Conservation (phyloP, 2,888 invertebrate species). For the Sabatieria punctata region DNA sequence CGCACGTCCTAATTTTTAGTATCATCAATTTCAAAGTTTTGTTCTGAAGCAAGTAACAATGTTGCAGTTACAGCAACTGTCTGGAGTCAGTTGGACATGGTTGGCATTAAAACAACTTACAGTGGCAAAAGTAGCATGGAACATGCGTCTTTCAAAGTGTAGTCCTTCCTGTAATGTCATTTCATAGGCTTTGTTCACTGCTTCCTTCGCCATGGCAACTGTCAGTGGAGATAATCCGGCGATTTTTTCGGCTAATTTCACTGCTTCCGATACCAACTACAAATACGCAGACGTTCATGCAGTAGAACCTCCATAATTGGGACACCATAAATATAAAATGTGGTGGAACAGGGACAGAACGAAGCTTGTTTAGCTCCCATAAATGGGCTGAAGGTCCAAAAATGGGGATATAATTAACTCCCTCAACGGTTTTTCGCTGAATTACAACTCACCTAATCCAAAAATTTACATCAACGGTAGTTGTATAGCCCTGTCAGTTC, state of each 20-base stretch:
- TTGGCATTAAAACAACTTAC: conserved; percentile 39
- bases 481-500: no score
- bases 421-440: no score
- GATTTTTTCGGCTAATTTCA: conserved; percentile 90
- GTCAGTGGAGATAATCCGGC: conserved; percentile 31
- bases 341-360: background rate
- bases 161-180: conserved; percentile 71
- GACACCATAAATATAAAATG: conserved; percentile 6
- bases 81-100: no score
- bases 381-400: background rate
- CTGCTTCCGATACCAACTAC: conserved; percentile 14
- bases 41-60: no score
- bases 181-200: conserved; percentile 51
- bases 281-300: no score
- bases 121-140: conserved; percentile 89
- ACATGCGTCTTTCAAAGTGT: conserved; percentile 66
- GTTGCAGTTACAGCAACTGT: no score
- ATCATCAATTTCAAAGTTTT: no score
- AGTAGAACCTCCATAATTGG: no score
- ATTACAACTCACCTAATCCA: no score
- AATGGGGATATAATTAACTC: no score
- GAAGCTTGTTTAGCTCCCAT: background rate
- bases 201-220: conserved; percentile 24
- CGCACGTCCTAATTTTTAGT: no score
- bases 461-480: no score